Evolutionary conservation across 2,888 invertebrate genomes (phyloP), one percentile per base, ranked within the genome.

Genomic region (Stenotaenia linearis): DNA sequence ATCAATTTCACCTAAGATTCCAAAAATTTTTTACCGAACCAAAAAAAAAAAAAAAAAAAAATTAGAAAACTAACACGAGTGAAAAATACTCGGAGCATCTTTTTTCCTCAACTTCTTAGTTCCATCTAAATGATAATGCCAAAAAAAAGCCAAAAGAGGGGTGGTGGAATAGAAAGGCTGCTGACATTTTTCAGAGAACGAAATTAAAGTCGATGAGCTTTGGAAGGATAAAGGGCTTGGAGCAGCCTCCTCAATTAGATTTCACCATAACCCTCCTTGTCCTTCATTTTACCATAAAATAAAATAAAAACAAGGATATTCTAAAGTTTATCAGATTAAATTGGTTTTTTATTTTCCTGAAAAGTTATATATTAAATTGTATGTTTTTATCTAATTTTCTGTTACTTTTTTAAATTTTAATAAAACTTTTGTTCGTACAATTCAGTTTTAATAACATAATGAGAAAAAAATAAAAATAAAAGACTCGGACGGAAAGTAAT

Each of bases 181-280:
- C 69, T 69, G 69, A 69, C 69, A 69, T 69, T 69, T 69, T 69
- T 69, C 69, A 69, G 28, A 69, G 25, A 69, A 69, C 25, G n/a
- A 69, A 69, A 69, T 69, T 69, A 69, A 69, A 69, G 69, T 69
- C 69, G 69, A 69, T 69, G 69, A 69, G 69, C 28, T 69, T 69
- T 69, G 1, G 69, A 12, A 25, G 15, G 69, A 69, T 69, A 28
- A 28, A 69, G 6, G 6, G 69, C 28, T 12, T 28, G 69, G 28
- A 28, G 69, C 18, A 28, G 69, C 18, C 18, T 50, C 18, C 50
- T 50, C 50, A 69, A 69, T 69, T 69, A 69, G 25, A 69, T 69
- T 69, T 28, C 23, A 7, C 61, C 23, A 23, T 25, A 61, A 25
- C 23, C 15, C 25, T 61, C 28, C 28, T 25, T 25, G 69, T 28